Evolutionary conservation across 53 echinoderm and acorn worm genomes (phyloP).

Genomic region (Paracentrotus lividus): DNA sequence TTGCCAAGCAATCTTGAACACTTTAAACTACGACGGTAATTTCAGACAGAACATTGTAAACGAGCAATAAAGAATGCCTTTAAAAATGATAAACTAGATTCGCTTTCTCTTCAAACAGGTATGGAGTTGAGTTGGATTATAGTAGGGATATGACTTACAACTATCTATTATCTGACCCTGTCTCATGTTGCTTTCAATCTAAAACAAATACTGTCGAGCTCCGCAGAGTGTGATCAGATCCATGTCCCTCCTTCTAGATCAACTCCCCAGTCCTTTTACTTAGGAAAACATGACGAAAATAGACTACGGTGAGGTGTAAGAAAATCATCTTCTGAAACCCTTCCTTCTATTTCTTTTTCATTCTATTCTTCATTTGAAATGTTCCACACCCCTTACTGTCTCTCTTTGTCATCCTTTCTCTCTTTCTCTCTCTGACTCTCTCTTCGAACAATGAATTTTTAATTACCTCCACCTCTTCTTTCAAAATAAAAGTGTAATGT

Average conservation of each 20-base stretch:
- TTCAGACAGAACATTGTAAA: too few relatives aligned
- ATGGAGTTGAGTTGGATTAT: too few relatives aligned
- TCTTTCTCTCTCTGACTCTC: neutral
- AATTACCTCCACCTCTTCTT: neutral
- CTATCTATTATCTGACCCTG: neutral
- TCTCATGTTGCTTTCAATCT: conserved; percentile 9
- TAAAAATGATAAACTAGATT: too few relatives aligned
- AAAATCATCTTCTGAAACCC: neutral
- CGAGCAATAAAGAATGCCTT: too few relatives aligned
- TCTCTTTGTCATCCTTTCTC: neutral
- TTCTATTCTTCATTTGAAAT: neutral
- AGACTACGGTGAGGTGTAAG: neutral
- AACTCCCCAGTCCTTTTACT: neutral
- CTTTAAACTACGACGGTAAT: too few relatives aligned
- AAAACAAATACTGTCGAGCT: neutral
- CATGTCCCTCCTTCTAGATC: neutral
- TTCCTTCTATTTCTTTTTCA: neutral
- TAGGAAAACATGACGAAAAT: neutral
- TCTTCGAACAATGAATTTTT: neutral
- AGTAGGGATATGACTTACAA: too few relatives aligned
- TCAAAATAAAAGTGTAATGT: neutral
- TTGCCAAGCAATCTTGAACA: too few relatives aligned
- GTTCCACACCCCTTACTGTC: neutral
- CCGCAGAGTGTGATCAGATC: neutral
- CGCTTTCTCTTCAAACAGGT: too few relatives aligned